phyloP scores from a whole-genome alignment of 2,797 vertebrate genomes.

The Bovichtus variegatus region DNA sequence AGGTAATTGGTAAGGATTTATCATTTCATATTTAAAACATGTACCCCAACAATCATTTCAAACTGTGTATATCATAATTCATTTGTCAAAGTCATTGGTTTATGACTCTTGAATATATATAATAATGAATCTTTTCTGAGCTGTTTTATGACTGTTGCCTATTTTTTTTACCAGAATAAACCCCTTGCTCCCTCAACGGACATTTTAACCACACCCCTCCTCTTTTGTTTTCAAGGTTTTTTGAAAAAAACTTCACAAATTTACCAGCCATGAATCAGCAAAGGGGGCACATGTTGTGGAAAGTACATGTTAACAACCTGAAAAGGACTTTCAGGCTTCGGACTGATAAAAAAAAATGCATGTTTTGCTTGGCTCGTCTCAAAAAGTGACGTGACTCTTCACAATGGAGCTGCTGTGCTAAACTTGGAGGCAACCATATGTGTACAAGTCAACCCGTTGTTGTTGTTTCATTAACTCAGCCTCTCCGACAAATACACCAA shows the following conservation, averaged over 20 bases:
- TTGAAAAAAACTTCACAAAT: background rate
- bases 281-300: constrained; percentile 33
- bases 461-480: constrained; percentile 38
- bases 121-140: constrained; percentile 39
- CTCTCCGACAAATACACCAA: background rate
- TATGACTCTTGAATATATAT: constrained; percentile 50
- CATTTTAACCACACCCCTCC: constrained; percentile 16
- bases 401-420: constrained; percentile 67
- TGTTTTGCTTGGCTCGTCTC: constrained; percentile 62
- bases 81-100: constrained; percentile 30
- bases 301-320: constrained; percentile 50
- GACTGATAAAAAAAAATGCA: constrained; percentile 36
- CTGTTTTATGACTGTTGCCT: background rate
- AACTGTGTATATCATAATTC: constrained; percentile 47
- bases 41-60: background rate
- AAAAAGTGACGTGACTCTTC: constrained; percentile 60
- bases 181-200: background rate
- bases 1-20: constrained; percentile 8
- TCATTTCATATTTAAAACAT: constrained; percentile 33
- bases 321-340: constrained; percentile 34
- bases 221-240: constrained; percentile 36
- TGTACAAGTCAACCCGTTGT: constrained; percentile 48
- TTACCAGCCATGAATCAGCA: constrained; percentile 1
- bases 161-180: constrained; percentile 30
- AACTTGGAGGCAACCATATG: constrained; percentile 66